These are phyloP conservation scores for Parnassius glacialis DNA, from an alignment of 2,888 invertebrate genomes.

Conservation along the genomic window DNA sequence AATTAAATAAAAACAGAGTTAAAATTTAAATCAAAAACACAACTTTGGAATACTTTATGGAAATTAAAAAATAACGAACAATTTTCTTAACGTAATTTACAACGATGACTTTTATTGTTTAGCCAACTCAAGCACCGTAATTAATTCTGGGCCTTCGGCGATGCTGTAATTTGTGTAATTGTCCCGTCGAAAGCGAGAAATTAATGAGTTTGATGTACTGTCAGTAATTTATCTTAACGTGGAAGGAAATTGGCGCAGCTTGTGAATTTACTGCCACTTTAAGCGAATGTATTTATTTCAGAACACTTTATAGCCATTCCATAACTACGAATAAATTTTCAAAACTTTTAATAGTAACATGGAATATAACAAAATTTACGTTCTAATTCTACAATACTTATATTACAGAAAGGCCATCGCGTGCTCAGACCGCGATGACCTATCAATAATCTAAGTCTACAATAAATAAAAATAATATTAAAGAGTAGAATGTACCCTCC, in stretches of 20 bases:
- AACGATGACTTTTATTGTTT: conserved; percentile 23
- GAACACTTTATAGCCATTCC: no score
- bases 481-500: no score
- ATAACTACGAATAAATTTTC: no score
- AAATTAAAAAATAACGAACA: not conserved
- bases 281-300: not conserved
- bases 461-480: no score
- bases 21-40: not conserved
- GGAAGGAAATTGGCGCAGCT: not conserved
- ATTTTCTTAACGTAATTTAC: conserved; percentile 6
- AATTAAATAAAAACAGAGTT: no score
- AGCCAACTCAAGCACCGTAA: conserved; percentile 34
- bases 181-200: conserved; percentile 52
- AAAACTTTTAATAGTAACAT: no score
- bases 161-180: conserved; percentile 61
- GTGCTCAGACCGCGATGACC: no score
- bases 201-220: conserved; percentile 50
- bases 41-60: no score
- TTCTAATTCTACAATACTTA: no score
- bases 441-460: no score
- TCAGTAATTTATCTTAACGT: conserved; percentile 21
- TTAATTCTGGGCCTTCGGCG: conserved; percentile 40
- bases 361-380: no score
- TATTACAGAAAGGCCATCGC: no score
- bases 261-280: not conserved